Conservation (phyloP, 35 echinoderm and acorn worm species). For the Acanthaster planci region DNA sequence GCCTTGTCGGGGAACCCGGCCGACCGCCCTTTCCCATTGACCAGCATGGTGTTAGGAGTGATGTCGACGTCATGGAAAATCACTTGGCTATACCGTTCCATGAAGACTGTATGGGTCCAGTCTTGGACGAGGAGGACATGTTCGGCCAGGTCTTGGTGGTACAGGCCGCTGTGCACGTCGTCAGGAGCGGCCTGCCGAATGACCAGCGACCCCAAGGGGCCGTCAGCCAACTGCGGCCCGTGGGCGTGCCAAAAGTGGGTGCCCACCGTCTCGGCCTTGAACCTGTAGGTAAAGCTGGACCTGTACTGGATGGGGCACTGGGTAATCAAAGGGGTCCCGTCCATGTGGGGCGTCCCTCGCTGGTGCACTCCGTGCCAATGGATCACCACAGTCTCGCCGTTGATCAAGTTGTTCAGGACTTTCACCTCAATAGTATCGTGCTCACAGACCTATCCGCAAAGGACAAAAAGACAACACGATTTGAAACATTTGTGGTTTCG, state of each 20-base stretch:
- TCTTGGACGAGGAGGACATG: slow-evolving; percentile 70
- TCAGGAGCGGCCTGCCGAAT: slow-evolving; percentile 35
- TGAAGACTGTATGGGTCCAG: slow-evolving; percentile 45
- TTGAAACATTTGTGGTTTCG: too few relatives aligned
- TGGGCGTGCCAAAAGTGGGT: slow-evolving; percentile 91
- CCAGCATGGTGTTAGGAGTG: slow-evolving; percentile 30
- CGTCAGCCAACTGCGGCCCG: slow-evolving; percentile 69
- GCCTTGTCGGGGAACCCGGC: neutral
- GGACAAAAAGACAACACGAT: neutral
- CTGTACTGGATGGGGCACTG: slow-evolving; percentile 74
- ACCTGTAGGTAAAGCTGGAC: slow-evolving; percentile 73
- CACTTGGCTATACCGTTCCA: neutral
- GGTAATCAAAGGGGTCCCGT: slow-evolving; percentile 71
- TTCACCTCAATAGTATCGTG: slow-evolving; percentile 71
- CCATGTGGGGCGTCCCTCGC: slow-evolving; percentile 62
- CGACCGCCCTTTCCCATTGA: slow-evolving; percentile 49
- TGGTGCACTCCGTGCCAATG: slow-evolving; percentile 91
- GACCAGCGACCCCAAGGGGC: slow-evolving; percentile 61
- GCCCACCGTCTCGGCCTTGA: slow-evolving; percentile 60
- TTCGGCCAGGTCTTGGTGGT: slow-evolving; percentile 49
- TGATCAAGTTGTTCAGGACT: slow-evolving; percentile 61
- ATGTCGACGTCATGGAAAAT: neutral
- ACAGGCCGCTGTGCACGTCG: slow-evolving; percentile 44
- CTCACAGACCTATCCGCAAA: slow-evolving; percentile 72
- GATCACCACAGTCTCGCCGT: slow-evolving; percentile 66